These are phyloP conservation scores for Amiota communis DNA, from an alignment of 2,888 invertebrate genomes.

Conservation along the genomic window DNA sequence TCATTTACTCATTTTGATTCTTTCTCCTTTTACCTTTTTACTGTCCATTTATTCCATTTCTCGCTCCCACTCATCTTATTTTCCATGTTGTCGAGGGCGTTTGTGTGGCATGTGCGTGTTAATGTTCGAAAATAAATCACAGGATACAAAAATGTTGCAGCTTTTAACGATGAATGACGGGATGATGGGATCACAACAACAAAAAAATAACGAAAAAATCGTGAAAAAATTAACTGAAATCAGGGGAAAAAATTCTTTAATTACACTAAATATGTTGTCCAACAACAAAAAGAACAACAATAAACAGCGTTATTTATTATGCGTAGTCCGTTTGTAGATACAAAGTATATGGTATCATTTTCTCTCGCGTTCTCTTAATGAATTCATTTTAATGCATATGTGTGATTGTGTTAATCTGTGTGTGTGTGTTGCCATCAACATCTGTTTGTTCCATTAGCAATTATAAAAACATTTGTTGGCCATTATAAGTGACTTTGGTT, in stretches of 20 bases:
- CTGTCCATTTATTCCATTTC: too few relatives aligned
- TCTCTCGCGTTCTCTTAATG: not conserved
- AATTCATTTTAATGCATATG: not conserved
- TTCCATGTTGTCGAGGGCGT: constrained; percentile 6
- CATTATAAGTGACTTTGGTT: constrained; percentile 22
- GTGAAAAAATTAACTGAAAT: constrained; percentile 28
- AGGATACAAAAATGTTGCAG: constrained; percentile 38
- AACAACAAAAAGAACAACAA: not conserved
- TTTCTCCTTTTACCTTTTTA: too few relatives aligned
- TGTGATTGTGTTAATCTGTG: not conserved
- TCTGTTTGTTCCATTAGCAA: constrained; percentile 7
- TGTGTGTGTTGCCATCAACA: not conserved
- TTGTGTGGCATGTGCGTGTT: constrained; percentile 48
- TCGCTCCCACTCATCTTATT: too few relatives aligned
- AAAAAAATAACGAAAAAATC: constrained; percentile 28
- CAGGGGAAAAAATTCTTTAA: constrained; percentile 51
- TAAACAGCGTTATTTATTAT: constrained; percentile 4
- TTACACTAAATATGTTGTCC: constrained; percentile 53
- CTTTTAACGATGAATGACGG: not conserved
- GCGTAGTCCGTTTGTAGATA: too few relatives aligned
- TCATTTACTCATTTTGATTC: too few relatives aligned
- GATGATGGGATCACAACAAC: constrained; percentile 3
- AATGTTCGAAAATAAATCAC: constrained; percentile 62
- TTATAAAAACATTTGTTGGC: constrained; percentile 22
- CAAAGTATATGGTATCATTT: not conserved